These are phyloP conservation scores for Carlito syrichta DNA, from an alignment of 2,113 vertebrate species.

Conservation along the genomic window DNA sequence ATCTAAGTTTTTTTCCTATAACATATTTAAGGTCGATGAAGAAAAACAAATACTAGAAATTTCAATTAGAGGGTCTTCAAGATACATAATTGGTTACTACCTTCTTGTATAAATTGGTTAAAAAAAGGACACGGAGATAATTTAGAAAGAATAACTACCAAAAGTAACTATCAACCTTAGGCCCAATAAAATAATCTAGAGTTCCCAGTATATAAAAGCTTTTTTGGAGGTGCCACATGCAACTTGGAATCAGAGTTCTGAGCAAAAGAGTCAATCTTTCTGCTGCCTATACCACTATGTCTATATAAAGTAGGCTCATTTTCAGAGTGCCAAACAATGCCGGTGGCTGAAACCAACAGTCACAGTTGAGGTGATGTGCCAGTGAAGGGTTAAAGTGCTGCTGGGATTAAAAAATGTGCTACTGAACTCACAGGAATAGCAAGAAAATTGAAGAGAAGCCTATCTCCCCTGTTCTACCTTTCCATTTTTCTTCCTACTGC, in stretches of 20 bases:
- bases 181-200: not conserved
- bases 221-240: accelerated
- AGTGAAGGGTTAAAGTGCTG: not conserved
- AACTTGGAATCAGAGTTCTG: not conserved
- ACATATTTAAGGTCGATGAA: not conserved
- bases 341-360: not conserved
- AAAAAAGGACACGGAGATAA: not conserved
- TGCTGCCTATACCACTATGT: not conserved
- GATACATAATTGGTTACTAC: not conserved
- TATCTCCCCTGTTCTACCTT: not conserved
- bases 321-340: not conserved
- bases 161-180: not conserved
- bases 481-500: not conserved
- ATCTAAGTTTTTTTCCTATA: not conserved
- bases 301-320: not conserved
- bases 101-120: not conserved
- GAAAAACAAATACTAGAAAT: not conserved
- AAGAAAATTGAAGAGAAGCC: not conserved
- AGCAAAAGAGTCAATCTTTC: not conserved
- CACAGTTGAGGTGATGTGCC: accelerated
- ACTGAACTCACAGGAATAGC: accelerated
- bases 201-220: not conserved
- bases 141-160: not conserved
- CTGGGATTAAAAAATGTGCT: not conserved
- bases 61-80: not conserved